These are phyloP conservation scores for Nautilus pompilius DNA, from an alignment of 1,140 invertebrate species.

Conservation along the genomic window DNA sequence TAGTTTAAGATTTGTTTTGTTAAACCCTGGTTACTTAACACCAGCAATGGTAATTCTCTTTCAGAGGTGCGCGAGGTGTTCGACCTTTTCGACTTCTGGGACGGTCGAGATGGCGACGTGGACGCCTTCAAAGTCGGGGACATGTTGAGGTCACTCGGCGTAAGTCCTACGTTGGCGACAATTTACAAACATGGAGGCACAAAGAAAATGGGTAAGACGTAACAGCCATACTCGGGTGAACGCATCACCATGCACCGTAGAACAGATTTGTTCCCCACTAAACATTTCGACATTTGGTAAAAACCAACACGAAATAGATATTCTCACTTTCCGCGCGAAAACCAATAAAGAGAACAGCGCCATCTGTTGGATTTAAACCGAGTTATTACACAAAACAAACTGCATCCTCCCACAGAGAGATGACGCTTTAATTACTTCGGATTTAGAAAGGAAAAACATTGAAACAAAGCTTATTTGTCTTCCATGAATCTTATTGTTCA, in stretches of 20 bases:
- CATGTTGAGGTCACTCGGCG: slow-evolving; percentile 84
- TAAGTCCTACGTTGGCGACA: slow-evolving; percentile 85
- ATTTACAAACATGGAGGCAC: slow-evolving; percentile 91
- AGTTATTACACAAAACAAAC: background rate
- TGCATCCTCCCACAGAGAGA: background rate
- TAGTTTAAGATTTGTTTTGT: background rate
- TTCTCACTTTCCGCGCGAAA: background rate
- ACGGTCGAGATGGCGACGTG: slow-evolving; percentile 51
- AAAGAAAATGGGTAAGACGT: slow-evolving; percentile 81
- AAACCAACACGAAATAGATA: background rate
- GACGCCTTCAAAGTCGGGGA: slow-evolving; percentile 66
- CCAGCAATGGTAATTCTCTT: no score
- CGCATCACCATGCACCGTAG: background rate
- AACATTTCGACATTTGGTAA: background rate
- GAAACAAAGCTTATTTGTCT: no score
- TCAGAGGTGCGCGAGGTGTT: slow-evolving; percentile 51
- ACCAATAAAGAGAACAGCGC: background rate
- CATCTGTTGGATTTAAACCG: background rate
- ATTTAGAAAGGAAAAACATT: no score
- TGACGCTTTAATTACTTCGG: no score
- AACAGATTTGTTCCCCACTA: background rate
- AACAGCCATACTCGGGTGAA: background rate
- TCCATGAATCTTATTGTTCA: no score
- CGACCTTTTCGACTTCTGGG: slow-evolving; percentile 55
- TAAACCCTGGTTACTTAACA: no score